Evolutionary conservation across 2,113 vertebrate genomes (phyloP), one percentile per base, ranked within the genome.

Genomic region (Onychostoma macrolepis): DNA sequence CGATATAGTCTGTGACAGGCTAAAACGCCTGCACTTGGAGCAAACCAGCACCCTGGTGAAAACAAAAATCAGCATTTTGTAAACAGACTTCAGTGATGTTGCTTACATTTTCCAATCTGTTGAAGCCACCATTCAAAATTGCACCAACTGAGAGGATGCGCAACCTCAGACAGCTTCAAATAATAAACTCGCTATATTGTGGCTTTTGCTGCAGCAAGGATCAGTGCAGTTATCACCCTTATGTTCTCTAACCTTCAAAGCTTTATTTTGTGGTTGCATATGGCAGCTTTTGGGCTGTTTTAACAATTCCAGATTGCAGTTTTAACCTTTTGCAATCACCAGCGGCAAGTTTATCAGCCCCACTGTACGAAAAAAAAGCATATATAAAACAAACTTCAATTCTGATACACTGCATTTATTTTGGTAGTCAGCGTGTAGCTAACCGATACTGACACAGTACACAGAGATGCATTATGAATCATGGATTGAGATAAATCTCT

Each of bases 31-130:
- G 28, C 45, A 71, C 26, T 83, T 50, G 28, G 65, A 36, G 26
- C 28, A 30, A 83, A 71, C 19, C 10, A 45, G 63, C 43, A 48
- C 63, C 65, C 43, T 30, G 28, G 65, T 53, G 28, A 69, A 82
- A 71, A 83, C 10, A 83, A 48, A 83, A 83, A 83, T 83, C 63
- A 33, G 43, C 28, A 83, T 71, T 83, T 71, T 71, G 81, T 71
- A 50, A 83, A 83, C 81, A 71, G n/a, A 26, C 41, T 48, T 82
- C 24, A n/a, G n/a, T 81, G 36, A 81, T 67, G 43, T 71, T 71
- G 26, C 63, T 83, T 50, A 71, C 63, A 83, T 48, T 48, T 30
- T 15, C 24, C 61, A n/a, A 80, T 36, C 56, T 45, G 65, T 83
- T 50, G 26, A 71, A 71, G 43, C 65, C 63, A 71, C 26, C 17